Base-by-base conservation (phyloP, 2,113 vertebrate genomes). In the Hipposideros armiger region DNA sequence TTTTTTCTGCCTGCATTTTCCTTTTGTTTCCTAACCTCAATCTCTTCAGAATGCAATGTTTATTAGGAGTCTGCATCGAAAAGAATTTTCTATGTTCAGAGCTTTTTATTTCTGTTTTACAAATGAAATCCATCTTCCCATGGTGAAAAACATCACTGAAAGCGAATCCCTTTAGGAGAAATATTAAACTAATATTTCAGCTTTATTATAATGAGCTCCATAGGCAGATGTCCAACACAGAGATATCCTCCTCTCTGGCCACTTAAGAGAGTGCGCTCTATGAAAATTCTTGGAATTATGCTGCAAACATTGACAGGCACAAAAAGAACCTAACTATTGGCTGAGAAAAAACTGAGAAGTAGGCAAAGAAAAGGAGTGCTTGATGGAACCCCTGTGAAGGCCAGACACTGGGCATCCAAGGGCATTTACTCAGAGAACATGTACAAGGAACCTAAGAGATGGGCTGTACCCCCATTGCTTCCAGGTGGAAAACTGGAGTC, bases 11-110 rank as follows among this genome's bases (percentile, higher is more conserved):
- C 74, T 91, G 58, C 69, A 19, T 60, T 89, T 98, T 42, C 0
- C 95, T 96, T 97, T 97, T 97, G 84, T 97, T 98, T 97, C 97
- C 87, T 91, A 90, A 64, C 94, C 90, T 80, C 95, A 2, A 30
- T 96, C 93, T 97, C 91, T 26, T 14, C 92, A 87, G 84, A 97
- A 91, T 89, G 69, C 77, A 90, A 74, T 97, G 91, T 93, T 85
- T 96, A 94, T 97, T 98, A 97, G 83, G 84, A 94, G 96, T 97
- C 97, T n/a, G 7, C 74, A 64, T 96, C 89, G 62, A 93, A 98
- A 97, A 97, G 86, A 87, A 89, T 1, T 64, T 47, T 90, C 83
- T 42, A 66, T 58, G 36, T 95, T 97, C 91, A 96, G 95, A 98
- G 91, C 87, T 96, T 98, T 98, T 96, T 89, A 81, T 97, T 90